Percentiles rank a stretch among this genome's conserved stretches.
Evolutionary conservation across 2,888 invertebrate species (phyloP).

Genomic region (Aspidiotus destructor): DNA sequence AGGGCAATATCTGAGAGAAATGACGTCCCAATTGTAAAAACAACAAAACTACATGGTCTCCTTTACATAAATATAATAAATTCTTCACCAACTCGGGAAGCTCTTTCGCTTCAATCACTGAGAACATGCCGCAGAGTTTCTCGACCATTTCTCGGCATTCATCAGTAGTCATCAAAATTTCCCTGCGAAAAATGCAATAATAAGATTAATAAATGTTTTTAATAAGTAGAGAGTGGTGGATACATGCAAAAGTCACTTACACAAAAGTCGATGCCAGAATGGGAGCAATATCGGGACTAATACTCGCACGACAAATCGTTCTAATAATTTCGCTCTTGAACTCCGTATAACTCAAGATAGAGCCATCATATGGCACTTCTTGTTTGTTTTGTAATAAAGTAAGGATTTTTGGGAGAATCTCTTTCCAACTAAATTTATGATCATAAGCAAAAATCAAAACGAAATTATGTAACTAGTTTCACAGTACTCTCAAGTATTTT

Average conservation of each 20-base stretch:
- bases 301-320: constrained; percentile 51
- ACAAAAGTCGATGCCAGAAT: constrained; percentile 58
- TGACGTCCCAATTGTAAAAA: constrained; percentile 47
- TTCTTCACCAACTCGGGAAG: constrained; percentile 59
- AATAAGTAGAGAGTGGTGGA: constrained; percentile 35
- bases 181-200: constrained; percentile 43
- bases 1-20: constrained; percentile 41
- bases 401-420: constrained; percentile 54
- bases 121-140: constrained; percentile 52
- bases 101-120: constrained; percentile 49
- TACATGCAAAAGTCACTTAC: constrained; percentile 43
- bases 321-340: constrained; percentile 53
- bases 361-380: constrained; percentile 49
- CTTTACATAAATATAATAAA: constrained; percentile 50
- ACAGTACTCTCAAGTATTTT: constrained; percentile 4
- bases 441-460: constrained; percentile 6
- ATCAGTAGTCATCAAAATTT: constrained; percentile 50
- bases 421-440: constrained; percentile 52
- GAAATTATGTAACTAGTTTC: neutral
- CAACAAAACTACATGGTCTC: constrained; percentile 44
- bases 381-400: constrained; percentile 48
- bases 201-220: constrained; percentile 20
- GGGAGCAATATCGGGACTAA: constrained; percentile 52
- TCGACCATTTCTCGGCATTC: constrained; percentile 54
- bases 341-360: constrained; percentile 50